These are phyloP conservation scores for Podarcis muralis DNA, from an alignment of 2,113 vertebrate genomes.

Conservation along the genomic window DNA sequence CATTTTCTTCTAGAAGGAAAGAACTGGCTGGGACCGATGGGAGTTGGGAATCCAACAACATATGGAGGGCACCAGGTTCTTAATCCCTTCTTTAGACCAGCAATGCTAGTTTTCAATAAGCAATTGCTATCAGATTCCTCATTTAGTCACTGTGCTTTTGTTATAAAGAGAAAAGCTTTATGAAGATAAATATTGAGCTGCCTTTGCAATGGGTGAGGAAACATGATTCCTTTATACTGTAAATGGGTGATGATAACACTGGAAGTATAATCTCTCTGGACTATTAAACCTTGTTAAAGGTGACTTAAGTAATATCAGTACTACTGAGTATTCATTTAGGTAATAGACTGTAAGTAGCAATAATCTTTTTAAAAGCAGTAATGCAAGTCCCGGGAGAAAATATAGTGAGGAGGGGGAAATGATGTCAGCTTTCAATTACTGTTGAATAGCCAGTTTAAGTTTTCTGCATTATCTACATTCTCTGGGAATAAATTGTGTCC, in stretches of 20 bases:
- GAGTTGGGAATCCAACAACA: no score
- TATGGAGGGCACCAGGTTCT: no score
- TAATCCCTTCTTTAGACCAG: not conserved
- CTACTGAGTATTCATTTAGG: constrained; percentile 36
- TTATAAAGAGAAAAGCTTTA: constrained; percentile 16
- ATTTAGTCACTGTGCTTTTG: not conserved
- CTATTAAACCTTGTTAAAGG: constrained; percentile 59
- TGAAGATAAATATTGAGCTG: not conserved
- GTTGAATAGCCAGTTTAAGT: not conserved
- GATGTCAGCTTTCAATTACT: constrained; percentile 23
- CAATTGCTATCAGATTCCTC: not conserved
- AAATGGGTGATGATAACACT: constrained; percentile 49
- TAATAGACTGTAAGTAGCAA: not conserved
- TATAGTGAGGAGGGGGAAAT: not conserved
- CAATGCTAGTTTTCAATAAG: rapidly evolving
- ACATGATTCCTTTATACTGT: constrained; percentile 33
- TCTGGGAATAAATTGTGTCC: not conserved
- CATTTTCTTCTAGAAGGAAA: no score
- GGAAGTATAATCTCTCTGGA: constrained; percentile 28
- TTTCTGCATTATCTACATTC: not conserved
- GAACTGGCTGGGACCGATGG: no score
- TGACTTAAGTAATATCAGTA: constrained; percentile 26
- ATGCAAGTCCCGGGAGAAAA: constrained; percentile 32
- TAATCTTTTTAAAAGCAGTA: constrained; percentile 49
- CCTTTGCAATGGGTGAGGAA: constrained; percentile 27